Percentiles rank a stretch among this genome's conserved stretches.
phyloP scores from a whole-genome alignment of 2,888 invertebrate species.

The Megamerina dolium region DNA sequence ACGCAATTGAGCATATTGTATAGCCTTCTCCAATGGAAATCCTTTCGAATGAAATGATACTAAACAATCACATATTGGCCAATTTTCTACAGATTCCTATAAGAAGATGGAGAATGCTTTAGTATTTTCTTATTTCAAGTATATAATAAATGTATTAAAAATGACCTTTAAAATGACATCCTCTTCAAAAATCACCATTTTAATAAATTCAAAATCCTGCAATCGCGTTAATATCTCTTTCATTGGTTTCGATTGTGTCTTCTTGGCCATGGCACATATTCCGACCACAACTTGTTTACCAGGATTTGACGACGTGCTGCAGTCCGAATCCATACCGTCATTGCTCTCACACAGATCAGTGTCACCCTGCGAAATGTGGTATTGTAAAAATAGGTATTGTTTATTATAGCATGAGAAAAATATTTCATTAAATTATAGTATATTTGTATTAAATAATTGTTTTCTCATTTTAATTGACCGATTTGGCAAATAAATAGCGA shows the following conservation, averaged over 20 bases:
- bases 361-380: conserved; percentile 57
- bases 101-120: conserved; percentile 11
- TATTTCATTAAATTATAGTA: too few relatives aligned
- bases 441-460: too few relatives aligned
- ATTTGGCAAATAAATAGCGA: too few relatives aligned
- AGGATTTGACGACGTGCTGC: conserved; percentile 53
- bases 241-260: conserved; percentile 99
- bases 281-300: conserved; percentile 94
- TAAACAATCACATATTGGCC: conserved; percentile 96
- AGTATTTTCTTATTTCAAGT: too few relatives aligned
- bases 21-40: conserved; percentile 96
- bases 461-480: too few relatives aligned
- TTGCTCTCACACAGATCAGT: conserved; percentile 65
- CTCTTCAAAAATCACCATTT: conserved; percentile 92
- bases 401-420: neutral
- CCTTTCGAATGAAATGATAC: conserved; percentile 98
- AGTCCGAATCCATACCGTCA: conserved; percentile 55
- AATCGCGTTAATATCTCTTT: conserved; percentile 93
- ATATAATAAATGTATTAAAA: too few relatives aligned
- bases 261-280: conserved; percentile 99
- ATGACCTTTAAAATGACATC: conserved; percentile 91
- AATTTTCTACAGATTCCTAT: conserved; percentile 88
- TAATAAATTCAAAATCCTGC: conserved; percentile 93
- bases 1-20: conserved; percentile 87
- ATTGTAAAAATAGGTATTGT: neutral